Base-by-base conservation (phyloP, 37 sponge, comb jelly and placozoan genomes). In the Agelas oroides region DNA sequence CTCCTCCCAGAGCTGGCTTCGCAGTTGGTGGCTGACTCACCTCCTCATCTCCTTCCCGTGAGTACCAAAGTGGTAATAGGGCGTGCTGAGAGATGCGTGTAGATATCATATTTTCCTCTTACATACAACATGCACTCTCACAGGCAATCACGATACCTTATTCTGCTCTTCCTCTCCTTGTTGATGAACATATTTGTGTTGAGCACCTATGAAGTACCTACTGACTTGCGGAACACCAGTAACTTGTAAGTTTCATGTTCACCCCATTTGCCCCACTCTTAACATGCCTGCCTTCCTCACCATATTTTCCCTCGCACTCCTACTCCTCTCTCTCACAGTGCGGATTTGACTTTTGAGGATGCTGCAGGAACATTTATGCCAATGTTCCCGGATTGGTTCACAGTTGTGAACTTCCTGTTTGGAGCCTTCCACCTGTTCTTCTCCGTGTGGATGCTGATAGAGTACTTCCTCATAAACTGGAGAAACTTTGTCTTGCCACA, bases 401-500 rank as follows among this genome's bases (percentile, higher is more conserved):
- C 27, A 5, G 32, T 5, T 11, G 59, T 79, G 24, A 59, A 85
- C 36, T 90, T 65, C 75, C 30, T 79, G 8, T 55, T 85, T 32
- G 94, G 94, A n/a, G 78, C 60, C 17, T 35, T 89, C 24, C 94
- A 93, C 62, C 59, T 93, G 17, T 1, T 89, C 38, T 30, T 93
- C 35, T 38, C 83, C 2, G 24, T 93, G 41, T 84, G 81, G 77
- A 53, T 86, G 73, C 65, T 89, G n/a, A 19, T 85, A 23, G 72
- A 88, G 27, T 93, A 88, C 74, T 89, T 87, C 70, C 24, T 93
- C 31, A 57, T 76, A 32, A 93, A 93, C 74, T 75, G 65, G 73
- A 65, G 70, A 18, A 85, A 93, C 80, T 93, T 93, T 65, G 28
- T 25, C 20, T 38, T 92, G 21, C 86, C 85, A 21, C 25, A 20